These are phyloP conservation scores for Dryococelus australis DNA, from an alignment of 2,888 invertebrate species.

Conservation along the genomic window DNA sequence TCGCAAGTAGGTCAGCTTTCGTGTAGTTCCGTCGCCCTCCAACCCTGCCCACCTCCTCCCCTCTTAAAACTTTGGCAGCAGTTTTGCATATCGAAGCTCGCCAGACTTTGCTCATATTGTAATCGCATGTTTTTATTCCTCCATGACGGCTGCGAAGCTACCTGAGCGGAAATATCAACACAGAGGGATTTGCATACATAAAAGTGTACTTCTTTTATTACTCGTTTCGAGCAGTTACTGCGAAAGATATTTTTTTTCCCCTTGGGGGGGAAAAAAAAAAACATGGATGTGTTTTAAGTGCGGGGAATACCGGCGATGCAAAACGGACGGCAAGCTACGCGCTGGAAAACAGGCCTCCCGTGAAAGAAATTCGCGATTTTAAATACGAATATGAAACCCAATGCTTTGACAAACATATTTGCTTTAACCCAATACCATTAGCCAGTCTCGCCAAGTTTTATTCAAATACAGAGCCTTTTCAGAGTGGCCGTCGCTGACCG, in stretches of 20 bases:
- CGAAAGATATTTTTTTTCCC: neutral
- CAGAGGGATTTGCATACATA: neutral
- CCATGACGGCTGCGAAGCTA: neutral
- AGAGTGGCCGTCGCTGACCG: neutral
- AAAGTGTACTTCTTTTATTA: neutral
- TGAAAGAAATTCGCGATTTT: neutral
- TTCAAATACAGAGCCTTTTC: neutral
- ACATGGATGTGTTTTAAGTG: neutral
- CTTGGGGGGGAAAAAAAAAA: no score
- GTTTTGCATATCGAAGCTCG: neutral
- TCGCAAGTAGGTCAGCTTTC: neutral
- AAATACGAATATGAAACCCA: neutral
- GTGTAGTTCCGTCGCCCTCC: neutral
- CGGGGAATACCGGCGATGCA: neutral
- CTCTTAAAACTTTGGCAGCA: neutral
- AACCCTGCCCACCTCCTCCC: neutral
- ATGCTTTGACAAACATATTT: neutral
- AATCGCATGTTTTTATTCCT: neutral
- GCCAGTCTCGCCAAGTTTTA: neutral
- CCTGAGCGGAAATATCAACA: conserved; percentile 2
- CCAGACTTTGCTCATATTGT: neutral
- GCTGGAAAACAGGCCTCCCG: neutral
- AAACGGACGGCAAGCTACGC: neutral
- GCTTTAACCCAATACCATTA: neutral
- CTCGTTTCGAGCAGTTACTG: neutral